Evolutionary conservation across 2,797 vertebrate genomes (phyloP).

Genomic region (Tenualosa ilisha): DNA sequence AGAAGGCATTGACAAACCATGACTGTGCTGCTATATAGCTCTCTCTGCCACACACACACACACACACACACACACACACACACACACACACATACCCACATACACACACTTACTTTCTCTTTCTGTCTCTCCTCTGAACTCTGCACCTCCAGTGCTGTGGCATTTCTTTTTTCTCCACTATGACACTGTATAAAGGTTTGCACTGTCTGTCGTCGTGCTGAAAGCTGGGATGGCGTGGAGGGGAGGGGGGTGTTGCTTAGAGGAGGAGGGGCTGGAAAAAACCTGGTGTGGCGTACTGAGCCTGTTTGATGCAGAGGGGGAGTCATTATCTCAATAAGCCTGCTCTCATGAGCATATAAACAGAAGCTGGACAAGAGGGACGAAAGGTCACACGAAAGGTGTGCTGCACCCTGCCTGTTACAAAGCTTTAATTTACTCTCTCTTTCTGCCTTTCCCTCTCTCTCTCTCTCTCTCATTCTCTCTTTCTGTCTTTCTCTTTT

Average conservation of each 20-base stretch:
- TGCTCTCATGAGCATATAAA: not conserved
- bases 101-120: constrained; percentile 10
- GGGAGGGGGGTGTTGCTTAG: not conserved
- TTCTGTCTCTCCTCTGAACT: constrained; percentile 40
- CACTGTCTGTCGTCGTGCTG: constrained; percentile 28
- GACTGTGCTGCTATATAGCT: not conserved
- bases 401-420: not conserved
- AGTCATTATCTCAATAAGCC: constrained; percentile 12
- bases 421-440: not conserved
- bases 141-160: constrained; percentile 29
- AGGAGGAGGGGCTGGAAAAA: not conserved
- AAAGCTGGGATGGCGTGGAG: not conserved
- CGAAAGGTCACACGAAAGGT: not conserved
- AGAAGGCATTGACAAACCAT: not conserved
- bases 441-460: not conserved
- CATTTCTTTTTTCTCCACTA: not conserved
- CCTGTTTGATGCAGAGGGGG: not conserved
- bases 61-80: no score
- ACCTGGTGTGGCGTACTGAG: not conserved
- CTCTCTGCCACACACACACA: not conserved
- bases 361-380: not conserved
- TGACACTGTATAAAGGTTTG: constrained; percentile 38
- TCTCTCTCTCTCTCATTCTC: not conserved
- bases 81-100: no score
- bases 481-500: not conserved